Base-by-base conservation (phyloP, 2,888 invertebrate species). In the Ecliptopera silaceata region DNA sequence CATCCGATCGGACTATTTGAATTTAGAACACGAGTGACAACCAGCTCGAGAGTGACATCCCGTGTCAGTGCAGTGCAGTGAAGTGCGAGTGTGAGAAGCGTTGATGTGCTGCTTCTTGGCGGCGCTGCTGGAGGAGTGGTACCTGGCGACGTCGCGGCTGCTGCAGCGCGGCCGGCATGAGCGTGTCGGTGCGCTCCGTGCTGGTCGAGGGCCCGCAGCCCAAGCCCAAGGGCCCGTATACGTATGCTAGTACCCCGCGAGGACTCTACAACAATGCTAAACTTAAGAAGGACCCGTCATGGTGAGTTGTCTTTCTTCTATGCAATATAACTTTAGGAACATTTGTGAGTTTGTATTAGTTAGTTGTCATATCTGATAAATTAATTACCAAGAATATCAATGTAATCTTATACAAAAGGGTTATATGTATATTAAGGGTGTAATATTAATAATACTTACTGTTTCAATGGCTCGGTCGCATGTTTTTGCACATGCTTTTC, bases 191-290 rank as follows among this genome's bases (percentile, higher is more conserved):
- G 71, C 82, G 82, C 48, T 79, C 84, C 36, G 82, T 89, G 67
- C 74, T 88, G 66, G 86, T 89, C 61, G 88, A 88, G 65, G 87
- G 85, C 4, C 89, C 88, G n/a, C 82, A 78, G 61, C 72, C 77
- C 10, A 76, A 73, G 56, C 64, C 71, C 61, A 80, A 79, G 82
- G 90, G 91, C 46, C 92, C 92, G 59, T 93, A 92, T 70, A 93
- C 92, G 55, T 93, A 92, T 83, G 91, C 92, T 75, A 93, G 92
- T 80, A 92, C 92, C n/a, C 94, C 94, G 4, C 79, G 92, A 47
- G 93, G 93, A 8, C 85, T 94, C 39, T 93, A 93, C 82, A 90
- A 91, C 74, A 93, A 93, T 74, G 82, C 84, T 60, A 93, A 93
- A 70, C 88, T 93, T 70, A 79, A 74, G 68, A 79, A 72, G 56